Evolutionary conservation across 2,113 vertebrate species (phyloP).

Genomic region (Istiophorus platypterus): DNA sequence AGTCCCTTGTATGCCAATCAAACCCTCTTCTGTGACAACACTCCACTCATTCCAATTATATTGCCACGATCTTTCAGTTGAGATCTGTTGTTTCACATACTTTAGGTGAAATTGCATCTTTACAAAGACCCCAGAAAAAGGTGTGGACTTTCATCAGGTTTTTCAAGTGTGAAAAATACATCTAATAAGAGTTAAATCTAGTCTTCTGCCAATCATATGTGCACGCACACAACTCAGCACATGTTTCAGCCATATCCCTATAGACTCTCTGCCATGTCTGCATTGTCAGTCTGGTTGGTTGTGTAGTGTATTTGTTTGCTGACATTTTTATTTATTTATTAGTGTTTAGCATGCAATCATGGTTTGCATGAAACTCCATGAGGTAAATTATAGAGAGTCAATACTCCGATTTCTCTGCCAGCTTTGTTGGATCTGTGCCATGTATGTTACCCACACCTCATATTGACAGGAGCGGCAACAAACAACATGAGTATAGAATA

Average conservation of each 20-base stretch:
- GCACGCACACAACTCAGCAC: slow-evolving; percentile 9
- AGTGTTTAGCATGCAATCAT: slow-evolving; percentile 71
- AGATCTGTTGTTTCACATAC: slow-evolving; percentile 21
- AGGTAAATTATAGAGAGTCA: slow-evolving; percentile 70
- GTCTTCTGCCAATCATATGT: slow-evolving; percentile 13
- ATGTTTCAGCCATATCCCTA: slow-evolving; percentile 18
- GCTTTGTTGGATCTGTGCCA: slow-evolving; percentile 62
- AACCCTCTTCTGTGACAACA: slow-evolving; percentile 11
- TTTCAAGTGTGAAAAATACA: slow-evolving; percentile 15
- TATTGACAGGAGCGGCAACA: slow-evolving; percentile 62
- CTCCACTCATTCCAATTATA: slow-evolving; percentile 44
- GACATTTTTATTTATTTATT: slow-evolving; percentile 75
- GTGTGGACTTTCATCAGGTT: slow-evolving; percentile 1
- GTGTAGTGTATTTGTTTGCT: slow-evolving; percentile 63
- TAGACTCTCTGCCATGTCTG: slow-evolving; percentile 1
- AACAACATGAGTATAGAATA: slow-evolving; percentile 51
- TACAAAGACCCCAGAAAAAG: slow-evolving; percentile 16
- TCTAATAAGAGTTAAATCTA: slow-evolving; percentile 22
- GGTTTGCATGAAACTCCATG: slow-evolving; percentile 58
- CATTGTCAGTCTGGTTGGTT: slow-evolving; percentile 44
- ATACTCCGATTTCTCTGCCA: slow-evolving; percentile 66
- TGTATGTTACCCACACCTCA: slow-evolving; percentile 61
- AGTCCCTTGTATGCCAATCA: slow-evolving; percentile 43
- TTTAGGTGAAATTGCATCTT: slow-evolving; percentile 30
- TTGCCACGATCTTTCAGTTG: not conserved